These are phyloP conservation scores for Chrysolina americana DNA, from an alignment of 2,888 invertebrate species.

Conservation along the genomic window DNA sequence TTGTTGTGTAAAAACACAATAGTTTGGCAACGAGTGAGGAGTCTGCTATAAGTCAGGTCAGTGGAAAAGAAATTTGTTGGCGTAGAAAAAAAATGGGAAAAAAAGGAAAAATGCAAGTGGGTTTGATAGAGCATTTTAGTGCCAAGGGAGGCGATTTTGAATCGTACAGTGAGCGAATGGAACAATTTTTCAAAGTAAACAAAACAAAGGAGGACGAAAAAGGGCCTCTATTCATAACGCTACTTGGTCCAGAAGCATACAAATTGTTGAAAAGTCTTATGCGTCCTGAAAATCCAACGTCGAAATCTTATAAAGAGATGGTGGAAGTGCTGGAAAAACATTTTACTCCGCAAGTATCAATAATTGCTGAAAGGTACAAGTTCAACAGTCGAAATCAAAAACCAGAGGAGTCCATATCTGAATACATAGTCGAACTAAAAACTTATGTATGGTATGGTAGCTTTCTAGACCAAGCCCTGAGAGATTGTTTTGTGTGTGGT, in stretches of 20 bases:
- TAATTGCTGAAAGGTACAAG: background rate
- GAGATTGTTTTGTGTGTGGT: background rate
- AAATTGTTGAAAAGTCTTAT: background rate
- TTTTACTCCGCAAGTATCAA: background rate
- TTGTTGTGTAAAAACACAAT: too few species aligned
- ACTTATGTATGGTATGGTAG: too few species aligned
- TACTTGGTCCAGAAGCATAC: background rate
- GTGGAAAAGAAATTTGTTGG: too few species aligned
- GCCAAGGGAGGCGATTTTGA: background rate
- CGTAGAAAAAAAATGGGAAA: too few species aligned
- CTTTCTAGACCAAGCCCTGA: too few species aligned
- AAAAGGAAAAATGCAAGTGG: too few species aligned
- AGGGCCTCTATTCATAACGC: background rate
- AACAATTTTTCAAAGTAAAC: background rate
- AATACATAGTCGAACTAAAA: background rate
- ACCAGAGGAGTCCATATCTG: background rate
- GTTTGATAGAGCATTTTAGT: background rate
- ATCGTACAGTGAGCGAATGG: background rate
- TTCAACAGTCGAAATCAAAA: background rate
- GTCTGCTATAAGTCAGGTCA: too few species aligned
- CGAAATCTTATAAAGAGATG: background rate
- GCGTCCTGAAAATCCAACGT: background rate
- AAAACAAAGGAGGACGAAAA: background rate
- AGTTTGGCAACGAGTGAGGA: too few species aligned
- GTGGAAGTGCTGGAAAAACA: background rate